phyloP scores from a whole-genome alignment of 2,797 vertebrate genomes.

The Erethizon dorsatum region DNA sequence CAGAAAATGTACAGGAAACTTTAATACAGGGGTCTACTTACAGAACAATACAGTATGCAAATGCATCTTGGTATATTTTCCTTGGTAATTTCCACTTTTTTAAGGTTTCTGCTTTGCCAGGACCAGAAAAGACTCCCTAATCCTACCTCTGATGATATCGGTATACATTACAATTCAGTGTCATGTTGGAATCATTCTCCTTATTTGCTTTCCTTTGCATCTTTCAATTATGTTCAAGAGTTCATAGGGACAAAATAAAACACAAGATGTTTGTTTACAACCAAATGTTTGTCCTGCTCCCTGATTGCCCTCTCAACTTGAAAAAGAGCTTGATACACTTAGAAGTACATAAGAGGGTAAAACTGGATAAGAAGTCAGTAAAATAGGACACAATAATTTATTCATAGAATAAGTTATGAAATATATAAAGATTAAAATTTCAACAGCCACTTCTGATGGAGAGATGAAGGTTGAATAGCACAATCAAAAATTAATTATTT shows the following conservation, averaged over 20 bases:
- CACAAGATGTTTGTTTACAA: slow-evolving; percentile 61
- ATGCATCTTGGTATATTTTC: not conserved
- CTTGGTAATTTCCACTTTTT: slow-evolving; percentile 24
- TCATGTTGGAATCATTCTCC: slow-evolving; percentile 57
- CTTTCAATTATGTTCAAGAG: slow-evolving; percentile 60
- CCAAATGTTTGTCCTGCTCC: slow-evolving; percentile 68
- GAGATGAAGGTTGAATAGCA: not conserved
- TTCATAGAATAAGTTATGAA: slow-evolving; percentile 29
- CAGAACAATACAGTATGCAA: not conserved
- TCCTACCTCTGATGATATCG: slow-evolving; percentile 12
- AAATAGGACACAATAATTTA: not conserved
- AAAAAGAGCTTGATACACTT: slow-evolving; percentile 60
- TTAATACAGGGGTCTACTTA: not conserved
- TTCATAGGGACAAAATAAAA: slow-evolving; percentile 71
- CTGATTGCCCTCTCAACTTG: slow-evolving; percentile 59
- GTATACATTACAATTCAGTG: slow-evolving; percentile 53
- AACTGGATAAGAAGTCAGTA: not conserved
- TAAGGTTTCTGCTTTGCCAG: slow-evolving; percentile 42
- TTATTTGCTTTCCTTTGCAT: slow-evolving; percentile 73
- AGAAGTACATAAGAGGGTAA: slow-evolving; percentile 35
- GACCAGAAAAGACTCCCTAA: not conserved
- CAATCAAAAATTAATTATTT: slow-evolving; percentile 18
- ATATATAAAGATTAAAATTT: not conserved
- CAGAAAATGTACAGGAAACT: slow-evolving; percentile 29
- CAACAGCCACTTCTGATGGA: not conserved